Percentiles rank a stretch among this genome's conserved stretches.
Conservation (phyloP, 2,113 vertebrate species). For the Malurus cyaneus region DNA sequence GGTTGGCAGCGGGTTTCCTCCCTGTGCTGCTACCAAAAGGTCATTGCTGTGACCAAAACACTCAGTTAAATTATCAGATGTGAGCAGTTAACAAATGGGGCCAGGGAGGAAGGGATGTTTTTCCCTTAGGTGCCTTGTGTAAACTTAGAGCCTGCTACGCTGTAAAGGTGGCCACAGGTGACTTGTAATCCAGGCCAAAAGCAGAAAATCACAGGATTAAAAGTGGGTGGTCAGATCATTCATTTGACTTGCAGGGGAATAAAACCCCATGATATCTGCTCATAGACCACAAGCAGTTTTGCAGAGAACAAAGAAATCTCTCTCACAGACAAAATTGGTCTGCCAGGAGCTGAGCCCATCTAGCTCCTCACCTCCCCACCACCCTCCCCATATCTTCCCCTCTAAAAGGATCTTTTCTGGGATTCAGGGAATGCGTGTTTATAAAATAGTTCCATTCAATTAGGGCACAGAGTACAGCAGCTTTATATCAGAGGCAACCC, state of each 20-base stretch:
- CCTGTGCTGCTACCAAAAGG: background rate
- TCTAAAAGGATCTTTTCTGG: conserved; percentile 62
- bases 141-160: background rate
- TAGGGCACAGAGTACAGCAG: conserved; percentile 68
- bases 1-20: background rate
- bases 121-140: background rate
- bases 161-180: conserved; percentile 33
- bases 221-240: conserved; percentile 63
- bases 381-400: conserved; percentile 63
- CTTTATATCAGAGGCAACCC: conserved; percentile 73
- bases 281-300: conserved; percentile 22
- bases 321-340: conserved; percentile 47
- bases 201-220: conserved; percentile 47
- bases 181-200: conserved; percentile 48
- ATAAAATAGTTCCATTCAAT: conserved; percentile 75
- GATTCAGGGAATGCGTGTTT: conserved; percentile 67
- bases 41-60: background rate
- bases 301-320: conserved; percentile 59
- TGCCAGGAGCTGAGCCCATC: conserved; percentile 61
- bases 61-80: background rate
- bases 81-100: background rate
- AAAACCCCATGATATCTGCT: background rate
- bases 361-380: conserved; percentile 67
- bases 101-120: background rate
- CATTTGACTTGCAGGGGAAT: conserved; percentile 43